Evolutionary conservation across 2,888 invertebrate genomes (phyloP), one percentile per base, ranked within the genome.

Genomic region (Polyploca ridens): DNA sequence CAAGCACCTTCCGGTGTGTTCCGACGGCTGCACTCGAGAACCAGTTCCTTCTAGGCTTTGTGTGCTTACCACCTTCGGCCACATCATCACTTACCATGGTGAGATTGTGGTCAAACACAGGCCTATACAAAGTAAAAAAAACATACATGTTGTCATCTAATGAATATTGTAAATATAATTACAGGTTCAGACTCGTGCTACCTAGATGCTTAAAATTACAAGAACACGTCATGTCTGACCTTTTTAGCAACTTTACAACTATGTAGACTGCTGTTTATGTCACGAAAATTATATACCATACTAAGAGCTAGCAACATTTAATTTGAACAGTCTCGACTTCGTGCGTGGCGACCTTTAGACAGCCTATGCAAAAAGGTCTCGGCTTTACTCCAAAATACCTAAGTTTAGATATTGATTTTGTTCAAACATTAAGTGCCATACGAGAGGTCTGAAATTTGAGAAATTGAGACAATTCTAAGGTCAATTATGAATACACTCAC

Each of bases 341-440:
- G 59, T 60, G 38, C 38, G 59, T 60, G 19, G 38, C 41, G 41
- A 60, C 60, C 61, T 61, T 61, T 44, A 41, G 10, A 19, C 54
- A 13, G 41, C 13, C 41, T 61, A 27, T 61, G 44, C 27, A 44
- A 61, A 61, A 61, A 41, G 44, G 38, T 8, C 13, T 61, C 16
- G 41, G 4, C 35, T 7, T 35, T 38, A 16, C 61, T 61, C 10
- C 14, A 19, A 61, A 41, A 61, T 19, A 41, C 41, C 41, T 61
- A 44, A 13, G 6, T 44, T 19, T 58, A 41, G 27, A 27, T 41
- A 61, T 61, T 61, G 61, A 44, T 61, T 61, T 41, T 44, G 33
- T 61, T 54, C 19, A 54, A 54, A 10, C 19, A 3, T 54, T 19
- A 54, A n/a, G 10, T 44, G 27, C 27, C 16, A 41, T 7, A 5